A percentile compares a stretch with the other conserved stretches of the same genome.
phyloP scores from a whole-genome alignment of 2,797 vertebrate genomes.

The Cyclura pinguis region DNA sequence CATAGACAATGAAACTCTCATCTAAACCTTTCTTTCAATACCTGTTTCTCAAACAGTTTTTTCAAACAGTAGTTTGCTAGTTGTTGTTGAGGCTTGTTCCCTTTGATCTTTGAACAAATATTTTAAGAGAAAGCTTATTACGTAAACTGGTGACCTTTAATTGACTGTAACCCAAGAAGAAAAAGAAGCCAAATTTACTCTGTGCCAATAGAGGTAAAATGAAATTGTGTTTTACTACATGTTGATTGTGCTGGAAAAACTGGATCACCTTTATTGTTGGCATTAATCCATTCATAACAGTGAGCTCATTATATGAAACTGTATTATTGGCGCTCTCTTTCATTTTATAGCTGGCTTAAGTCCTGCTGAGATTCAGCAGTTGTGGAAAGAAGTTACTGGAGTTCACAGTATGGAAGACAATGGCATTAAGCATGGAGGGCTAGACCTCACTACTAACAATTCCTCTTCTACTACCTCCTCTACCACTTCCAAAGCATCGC shows the following conservation, averaged over 20 bases:
- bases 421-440: conserved; percentile 95
- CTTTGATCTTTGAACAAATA: conserved; percentile 43
- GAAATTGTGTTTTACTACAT: conserved; percentile 65
- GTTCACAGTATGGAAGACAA: conserved; percentile 96
- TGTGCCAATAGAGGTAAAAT: conserved; percentile 50
- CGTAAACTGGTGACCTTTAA: conserved; percentile 56
- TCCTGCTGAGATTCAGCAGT: conserved; percentile 97
- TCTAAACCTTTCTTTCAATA: conserved; percentile 30
- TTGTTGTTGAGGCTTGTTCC: conserved; percentile 35
- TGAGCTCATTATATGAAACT: conserved; percentile 71
- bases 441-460: conserved; percentile 98
- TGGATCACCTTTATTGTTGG: conserved; percentile 72
- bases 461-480: conserved; percentile 97
- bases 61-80: conserved; percentile 42
- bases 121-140: conserved; percentile 43
- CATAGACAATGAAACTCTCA: conserved; percentile 40
- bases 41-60: conserved; percentile 45
- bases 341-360: conserved; percentile 92
- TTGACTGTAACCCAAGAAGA: conserved; percentile 45
- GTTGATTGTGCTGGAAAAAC: conserved; percentile 67
- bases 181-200: conserved; percentile 59
- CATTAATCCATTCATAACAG: conserved; percentile 73
- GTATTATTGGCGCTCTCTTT: conserved; percentile 78
- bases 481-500: conserved; percentile 94
- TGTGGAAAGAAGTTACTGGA: conserved; percentile 98